Percentiles rank a stretch among this genome's conserved stretches.
These are phyloP conservation scores for Bombyx mandarina DNA, from an alignment of 1,140 invertebrate genomes.

Conservation along the genomic window DNA sequence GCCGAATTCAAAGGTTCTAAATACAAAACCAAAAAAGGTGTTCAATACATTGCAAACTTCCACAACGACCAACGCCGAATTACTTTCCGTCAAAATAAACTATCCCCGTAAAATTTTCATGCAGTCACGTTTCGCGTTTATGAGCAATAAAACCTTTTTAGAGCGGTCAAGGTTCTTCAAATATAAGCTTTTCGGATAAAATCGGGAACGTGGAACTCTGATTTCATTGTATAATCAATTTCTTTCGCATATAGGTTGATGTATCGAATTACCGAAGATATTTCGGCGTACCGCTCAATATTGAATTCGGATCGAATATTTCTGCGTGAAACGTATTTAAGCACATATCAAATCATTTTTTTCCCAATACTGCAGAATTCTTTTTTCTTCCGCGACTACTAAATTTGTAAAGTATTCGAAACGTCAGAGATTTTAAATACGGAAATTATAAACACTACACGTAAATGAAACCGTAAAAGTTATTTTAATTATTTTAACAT, in stretches of 20 bases:
- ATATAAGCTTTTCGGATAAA: constrained; percentile 2
- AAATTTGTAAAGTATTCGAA: no score
- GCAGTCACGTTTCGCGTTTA: not conserved
- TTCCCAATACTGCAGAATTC: no score
- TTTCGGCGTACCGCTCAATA: not conserved
- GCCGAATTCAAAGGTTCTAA: not conserved
- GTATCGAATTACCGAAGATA: constrained; percentile 1
- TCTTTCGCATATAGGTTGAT: not conserved
- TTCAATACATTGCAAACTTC: no score
- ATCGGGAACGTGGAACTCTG: constrained; percentile 1
- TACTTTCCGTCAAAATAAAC: no score
- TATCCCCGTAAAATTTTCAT: not conserved
- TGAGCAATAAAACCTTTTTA: constrained; percentile 4
- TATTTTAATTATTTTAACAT: not conserved
- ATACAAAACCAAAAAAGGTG: not conserved
- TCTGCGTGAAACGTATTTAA: no score
- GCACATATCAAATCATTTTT: no score
- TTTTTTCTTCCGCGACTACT: no score
- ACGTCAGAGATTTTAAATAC: no score
- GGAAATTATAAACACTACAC: no score
- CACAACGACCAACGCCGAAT: no score
- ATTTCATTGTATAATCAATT: constrained; percentile 3
- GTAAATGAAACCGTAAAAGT: not conserved
- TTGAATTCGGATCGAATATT: no score
- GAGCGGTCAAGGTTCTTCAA: constrained; percentile 1